phyloP scores from a whole-genome alignment of 35 echinoderm and acorn worm species.

The Anneissia japonica region DNA sequence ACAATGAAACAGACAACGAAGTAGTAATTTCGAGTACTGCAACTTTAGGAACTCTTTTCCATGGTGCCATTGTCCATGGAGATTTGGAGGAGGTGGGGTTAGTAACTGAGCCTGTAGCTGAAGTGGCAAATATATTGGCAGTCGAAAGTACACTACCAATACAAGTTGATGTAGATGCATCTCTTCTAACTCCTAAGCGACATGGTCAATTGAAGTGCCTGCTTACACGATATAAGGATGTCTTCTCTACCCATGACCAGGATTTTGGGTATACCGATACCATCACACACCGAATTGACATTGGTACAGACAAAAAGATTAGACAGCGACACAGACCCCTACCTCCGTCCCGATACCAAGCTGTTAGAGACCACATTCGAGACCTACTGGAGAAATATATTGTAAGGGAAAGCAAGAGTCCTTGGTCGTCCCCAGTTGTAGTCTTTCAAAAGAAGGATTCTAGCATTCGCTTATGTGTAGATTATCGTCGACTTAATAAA shows the following conservation, averaged over 20 bases:
- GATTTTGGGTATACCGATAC: not conserved
- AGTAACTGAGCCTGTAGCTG: too few relatives aligned
- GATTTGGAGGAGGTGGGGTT: too few relatives aligned
- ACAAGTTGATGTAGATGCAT: too few relatives aligned
- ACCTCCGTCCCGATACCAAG: not conserved
- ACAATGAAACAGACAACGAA: too few relatives aligned
- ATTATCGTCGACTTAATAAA: not conserved
- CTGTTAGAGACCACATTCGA: not conserved
- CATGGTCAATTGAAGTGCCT: too few relatives aligned
- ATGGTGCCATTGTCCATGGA: too few relatives aligned
- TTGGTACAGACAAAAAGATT: not conserved
- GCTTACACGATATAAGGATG: too few relatives aligned
- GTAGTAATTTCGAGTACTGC: too few relatives aligned
- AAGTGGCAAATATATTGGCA: too few relatives aligned
- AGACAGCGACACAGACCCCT: not conserved
- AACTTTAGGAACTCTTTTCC: too few relatives aligned
- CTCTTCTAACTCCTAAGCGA: too few relatives aligned
- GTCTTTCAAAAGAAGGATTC: not conserved
- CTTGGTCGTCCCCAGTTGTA: slow-evolving; percentile 18
- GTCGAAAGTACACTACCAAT: too few relatives aligned
- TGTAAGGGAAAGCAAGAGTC: slow-evolving; percentile 7
- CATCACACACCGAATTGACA: not conserved
- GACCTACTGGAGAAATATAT: not conserved
- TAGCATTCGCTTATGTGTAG: not conserved
- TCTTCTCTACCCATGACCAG: not conserved